Percentiles rank a stretch among this genome's conserved stretches.
phyloP scores from a whole-genome alignment of 1,140 invertebrate species.

The Drosophila busckii region DNA sequence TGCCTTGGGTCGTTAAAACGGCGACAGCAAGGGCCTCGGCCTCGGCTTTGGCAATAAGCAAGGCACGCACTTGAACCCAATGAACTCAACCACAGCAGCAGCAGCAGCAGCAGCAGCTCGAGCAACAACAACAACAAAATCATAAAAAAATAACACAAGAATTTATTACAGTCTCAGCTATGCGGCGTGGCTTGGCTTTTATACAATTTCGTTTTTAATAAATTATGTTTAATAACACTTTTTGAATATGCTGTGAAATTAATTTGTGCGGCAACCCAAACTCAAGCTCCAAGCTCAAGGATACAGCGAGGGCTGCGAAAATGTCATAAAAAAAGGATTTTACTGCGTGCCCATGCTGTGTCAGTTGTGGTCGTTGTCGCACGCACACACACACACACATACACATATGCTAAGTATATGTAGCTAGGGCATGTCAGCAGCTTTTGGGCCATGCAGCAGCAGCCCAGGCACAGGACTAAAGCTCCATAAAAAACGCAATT shows the following conservation, averaged over 20 bases:
- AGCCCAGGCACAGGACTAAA: slow-evolving; percentile 38
- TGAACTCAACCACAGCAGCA: slow-evolving; percentile 25
- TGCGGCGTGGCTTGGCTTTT: slow-evolving; percentile 45
- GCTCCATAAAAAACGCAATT: slow-evolving; percentile 74
- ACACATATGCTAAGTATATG: slow-evolving; percentile 62
- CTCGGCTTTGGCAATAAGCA: slow-evolving; percentile 14
- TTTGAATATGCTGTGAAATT: slow-evolving; percentile 76
- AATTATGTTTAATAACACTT: slow-evolving; percentile 78
- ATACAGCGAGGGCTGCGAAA: slow-evolving; percentile 15
- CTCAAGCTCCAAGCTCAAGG: slow-evolving; percentile 23
- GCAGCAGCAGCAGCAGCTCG: neutral
- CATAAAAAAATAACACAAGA: too few relatives aligned
- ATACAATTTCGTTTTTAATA: slow-evolving; percentile 77
- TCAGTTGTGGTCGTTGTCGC: slow-evolving; percentile 46
- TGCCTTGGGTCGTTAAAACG: slow-evolving; percentile 48
- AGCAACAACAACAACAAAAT: too few relatives aligned
- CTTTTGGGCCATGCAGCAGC: slow-evolving; percentile 12
- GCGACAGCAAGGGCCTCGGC: slow-evolving; percentile 5
- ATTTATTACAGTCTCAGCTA: neutral
- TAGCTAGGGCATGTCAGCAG: slow-evolving; percentile 46
- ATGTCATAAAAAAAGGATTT: slow-evolving; percentile 75
- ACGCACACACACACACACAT: slow-evolving; percentile 21
- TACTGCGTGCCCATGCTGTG: slow-evolving; percentile 66
- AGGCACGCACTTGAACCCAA: slow-evolving; percentile 56
- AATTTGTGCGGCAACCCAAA: slow-evolving; percentile 54